Evolutionary conservation across 2,113 vertebrate genomes (phyloP).

Genomic region (Haemorhous mexicanus): DNA sequence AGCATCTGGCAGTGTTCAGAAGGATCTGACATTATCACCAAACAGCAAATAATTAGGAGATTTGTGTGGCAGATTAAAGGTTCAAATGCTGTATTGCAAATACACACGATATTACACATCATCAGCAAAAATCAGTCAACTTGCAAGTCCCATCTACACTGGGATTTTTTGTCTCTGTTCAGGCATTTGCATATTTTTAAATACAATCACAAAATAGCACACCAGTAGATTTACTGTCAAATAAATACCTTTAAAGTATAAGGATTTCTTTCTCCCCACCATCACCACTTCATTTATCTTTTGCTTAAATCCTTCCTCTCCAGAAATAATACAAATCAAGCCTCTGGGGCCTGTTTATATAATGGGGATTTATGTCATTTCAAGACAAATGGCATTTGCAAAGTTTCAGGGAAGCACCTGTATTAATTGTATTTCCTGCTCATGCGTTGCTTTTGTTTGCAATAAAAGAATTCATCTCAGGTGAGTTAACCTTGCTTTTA

Average conservation of each 20-base stretch:
- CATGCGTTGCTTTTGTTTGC: conserved; percentile 75
- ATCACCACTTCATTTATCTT: conserved; percentile 38
- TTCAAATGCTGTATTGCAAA: neutral
- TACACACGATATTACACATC: neutral
- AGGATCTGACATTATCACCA: neutral
- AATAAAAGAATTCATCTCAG: conserved; percentile 80
- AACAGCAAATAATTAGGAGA: neutral
- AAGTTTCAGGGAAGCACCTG: conserved; percentile 78
- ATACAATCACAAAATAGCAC: conserved; percentile 1
- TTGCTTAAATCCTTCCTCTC: conserved; percentile 64
- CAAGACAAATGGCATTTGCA: conserved; percentile 67
- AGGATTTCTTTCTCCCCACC: conserved; percentile 2
- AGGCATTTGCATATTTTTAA: neutral
- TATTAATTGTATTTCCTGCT: conserved; percentile 83
- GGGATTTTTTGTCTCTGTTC: neutral
- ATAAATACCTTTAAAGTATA: conserved; percentile 40
- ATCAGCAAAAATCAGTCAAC: neutral
- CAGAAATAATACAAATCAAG: conserved; percentile 62
- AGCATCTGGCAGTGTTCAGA: neutral
- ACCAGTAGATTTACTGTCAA: conserved; percentile 31
- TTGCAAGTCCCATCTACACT: neutral
- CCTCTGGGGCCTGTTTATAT: conserved; percentile 61
- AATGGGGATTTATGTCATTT: conserved; percentile 69
- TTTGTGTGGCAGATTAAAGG: fast-evolving
- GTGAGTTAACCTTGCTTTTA: conserved; percentile 83